Conservation (phyloP, 2,113 vertebrate species). For the Taxidea taxus region DNA sequence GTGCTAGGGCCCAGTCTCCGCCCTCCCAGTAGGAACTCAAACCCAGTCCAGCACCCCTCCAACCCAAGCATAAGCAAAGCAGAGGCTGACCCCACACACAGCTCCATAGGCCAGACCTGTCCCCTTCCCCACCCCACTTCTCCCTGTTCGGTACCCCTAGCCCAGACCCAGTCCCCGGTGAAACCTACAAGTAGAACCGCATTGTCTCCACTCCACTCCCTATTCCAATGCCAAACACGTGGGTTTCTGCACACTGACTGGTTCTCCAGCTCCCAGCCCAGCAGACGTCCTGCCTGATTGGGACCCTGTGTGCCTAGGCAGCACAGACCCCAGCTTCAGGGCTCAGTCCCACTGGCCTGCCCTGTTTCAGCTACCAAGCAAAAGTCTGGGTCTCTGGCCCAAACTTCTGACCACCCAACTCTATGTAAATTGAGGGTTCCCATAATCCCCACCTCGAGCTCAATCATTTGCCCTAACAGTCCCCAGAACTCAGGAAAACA, state of each 20-base stretch:
- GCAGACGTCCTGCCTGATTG: background rate
- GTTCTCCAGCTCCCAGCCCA: background rate
- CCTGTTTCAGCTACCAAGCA: background rate
- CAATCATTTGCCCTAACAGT: background rate
- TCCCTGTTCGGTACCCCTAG: background rate
- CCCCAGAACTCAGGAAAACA: background rate
- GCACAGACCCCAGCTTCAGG: background rate
- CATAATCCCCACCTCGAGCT: background rate
- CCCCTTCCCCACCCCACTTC: background rate
- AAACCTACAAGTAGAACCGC: background rate
- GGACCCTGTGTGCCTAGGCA: background rate
- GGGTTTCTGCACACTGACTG: background rate
- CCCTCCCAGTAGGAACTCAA: background rate
- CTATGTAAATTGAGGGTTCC: background rate
- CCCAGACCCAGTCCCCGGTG: background rate
- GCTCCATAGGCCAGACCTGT: background rate
- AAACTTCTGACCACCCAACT: background rate
- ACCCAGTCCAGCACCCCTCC: background rate
- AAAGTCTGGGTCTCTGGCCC: background rate
- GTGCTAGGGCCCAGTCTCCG: background rate
- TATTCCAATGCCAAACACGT: too few species aligned
- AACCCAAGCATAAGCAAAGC: background rate
- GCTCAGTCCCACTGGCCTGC: background rate
- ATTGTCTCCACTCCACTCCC: too few species aligned
- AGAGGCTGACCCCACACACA: background rate